Percentiles rank a stretch among this genome's conserved stretches.
Conservation (phyloP, 2,888 invertebrate genomes). For the Rhagophthalmus giganteus region DNA sequence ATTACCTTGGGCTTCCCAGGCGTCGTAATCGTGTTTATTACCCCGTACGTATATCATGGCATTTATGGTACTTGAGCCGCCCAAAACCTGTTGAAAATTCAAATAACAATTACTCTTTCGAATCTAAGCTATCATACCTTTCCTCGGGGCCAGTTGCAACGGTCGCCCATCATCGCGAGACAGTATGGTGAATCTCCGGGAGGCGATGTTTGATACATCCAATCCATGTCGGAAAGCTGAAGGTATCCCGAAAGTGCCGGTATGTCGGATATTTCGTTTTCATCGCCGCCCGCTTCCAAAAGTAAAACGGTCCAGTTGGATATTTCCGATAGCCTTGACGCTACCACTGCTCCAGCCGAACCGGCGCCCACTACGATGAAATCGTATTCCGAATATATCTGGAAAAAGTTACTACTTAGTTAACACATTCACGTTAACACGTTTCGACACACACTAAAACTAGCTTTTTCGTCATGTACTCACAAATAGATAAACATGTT, state of each 20-base stretch:
- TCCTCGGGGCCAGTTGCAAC: conserved; percentile 91
- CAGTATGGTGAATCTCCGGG: conserved; percentile 79
- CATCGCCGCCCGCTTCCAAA: conserved; percentile 85
- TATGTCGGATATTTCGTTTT: conserved; percentile 86
- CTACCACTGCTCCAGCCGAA: conserved; percentile 87
- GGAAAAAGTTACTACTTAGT: conserved; percentile 37
- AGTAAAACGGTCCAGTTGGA: conserved; percentile 81
- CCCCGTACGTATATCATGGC: conserved; percentile 92
- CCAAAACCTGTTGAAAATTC: conserved; percentile 60
- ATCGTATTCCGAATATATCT: conserved; percentile 80
- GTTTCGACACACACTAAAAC: too few relatives aligned
- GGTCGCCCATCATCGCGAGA: conserved; percentile 82
- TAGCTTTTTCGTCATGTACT: too few relatives aligned
- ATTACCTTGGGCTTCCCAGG: conserved; percentile 83
- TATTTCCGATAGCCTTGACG: conserved; percentile 79
- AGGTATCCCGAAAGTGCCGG: conserved; percentile 83
- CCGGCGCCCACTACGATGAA: conserved; percentile 87
- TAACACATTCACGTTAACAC: background rate
- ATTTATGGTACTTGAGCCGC: conserved; percentile 85
- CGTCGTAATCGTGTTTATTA: conserved; percentile 82
- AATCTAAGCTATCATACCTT: conserved; percentile 62
- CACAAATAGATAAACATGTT: too few relatives aligned
- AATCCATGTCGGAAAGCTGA: conserved; percentile 85
- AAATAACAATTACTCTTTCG: background rate
- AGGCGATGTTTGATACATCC: conserved; percentile 89